Base-by-base conservation (phyloP, 2,113 vertebrate species). In the Brienomyrus brachyistius region DNA sequence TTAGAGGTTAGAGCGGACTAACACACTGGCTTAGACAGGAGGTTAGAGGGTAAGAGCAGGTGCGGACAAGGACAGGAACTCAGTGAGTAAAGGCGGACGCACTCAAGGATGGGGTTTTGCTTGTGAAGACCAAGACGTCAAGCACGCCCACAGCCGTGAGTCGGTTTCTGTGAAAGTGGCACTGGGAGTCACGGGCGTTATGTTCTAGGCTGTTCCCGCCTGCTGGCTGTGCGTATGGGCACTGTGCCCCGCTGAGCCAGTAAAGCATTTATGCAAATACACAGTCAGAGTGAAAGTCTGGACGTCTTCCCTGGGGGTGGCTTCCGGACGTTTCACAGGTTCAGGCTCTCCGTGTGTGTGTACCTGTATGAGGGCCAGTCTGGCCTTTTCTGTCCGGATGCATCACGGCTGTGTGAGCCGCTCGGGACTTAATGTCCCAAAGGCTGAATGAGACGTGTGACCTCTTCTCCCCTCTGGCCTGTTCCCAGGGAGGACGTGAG, bases 401-500 rank as follows among this genome's bases (percentile, higher is more conserved):
- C 47, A 13, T 51, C n/a, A 51, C 11, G 27, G 21, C 10, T 86
- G 10, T 51, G n/a, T 15, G 21, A 86, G 9, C 9, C 43, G 19
- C 17, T 86, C n/a, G 5, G 31, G 10, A 52, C n/a, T 31, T 77
- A 77, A 19, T 31, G 21, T 1, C 70, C 48, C 17, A 56, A 86
- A 35, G n/a, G 15, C 48, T 8, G 47, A 21, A 89, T 1, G n/a
- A 15, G 31, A 31, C 82, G 27, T 54, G 13, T 87, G 50, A 56
- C 51, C 27, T 23, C 31, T 56, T 48, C 31, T n/a, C 43, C n/a
- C 86, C 47, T 84, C 9, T 86, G 9, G 17, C 27, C n/a, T 47
- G 66, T 31, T 52, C 9, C 88, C 93, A 94, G 96, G 0, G 95
- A 96, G 92, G 95, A 96, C 21, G 92, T 96, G 1, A 93, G 95